These are phyloP conservation scores for Sepiola atlantica DNA, from an alignment of 2,888 invertebrate species.

Conservation along the genomic window DNA sequence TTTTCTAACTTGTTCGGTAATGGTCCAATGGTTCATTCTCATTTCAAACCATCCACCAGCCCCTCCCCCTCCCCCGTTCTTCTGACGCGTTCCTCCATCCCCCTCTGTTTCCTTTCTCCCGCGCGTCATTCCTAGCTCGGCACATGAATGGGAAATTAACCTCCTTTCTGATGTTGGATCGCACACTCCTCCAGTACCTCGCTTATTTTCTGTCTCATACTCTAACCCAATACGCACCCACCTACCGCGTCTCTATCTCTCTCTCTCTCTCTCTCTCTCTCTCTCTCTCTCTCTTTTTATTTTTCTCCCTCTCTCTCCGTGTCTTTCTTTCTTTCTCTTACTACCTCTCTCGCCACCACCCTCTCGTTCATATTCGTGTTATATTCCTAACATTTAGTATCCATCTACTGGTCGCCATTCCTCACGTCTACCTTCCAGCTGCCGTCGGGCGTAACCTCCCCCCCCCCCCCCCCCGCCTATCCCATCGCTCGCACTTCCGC, in stretches of 20 bases:
- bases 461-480: too few species aligned
- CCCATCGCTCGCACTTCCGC: too few species aligned
- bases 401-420: not conserved
- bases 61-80: not conserved
- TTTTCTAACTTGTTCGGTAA: not conserved
- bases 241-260: too few species aligned
- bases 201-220: too few species aligned
- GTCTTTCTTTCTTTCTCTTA: too few species aligned
- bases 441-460: not conserved
- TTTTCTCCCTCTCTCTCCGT: too few species aligned
- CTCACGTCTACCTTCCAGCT: not conserved
- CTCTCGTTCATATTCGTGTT: not conserved
- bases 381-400: not conserved
- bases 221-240: too few species aligned
- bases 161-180: not conserved
- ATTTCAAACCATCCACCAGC: not conserved
- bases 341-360: too few species aligned
- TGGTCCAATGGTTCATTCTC: not conserved
- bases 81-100: not conserved
- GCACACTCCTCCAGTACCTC: too few species aligned
- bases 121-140: not conserved
- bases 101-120: not conserved
- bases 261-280: too few species aligned
- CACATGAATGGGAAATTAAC: slow-evolving; percentile 13
- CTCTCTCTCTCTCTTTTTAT: too few species aligned